These are phyloP conservation scores for Peribatodes rhomboidaria DNA, from an alignment of 2,888 invertebrate genomes.

Conservation along the genomic window DNA sequence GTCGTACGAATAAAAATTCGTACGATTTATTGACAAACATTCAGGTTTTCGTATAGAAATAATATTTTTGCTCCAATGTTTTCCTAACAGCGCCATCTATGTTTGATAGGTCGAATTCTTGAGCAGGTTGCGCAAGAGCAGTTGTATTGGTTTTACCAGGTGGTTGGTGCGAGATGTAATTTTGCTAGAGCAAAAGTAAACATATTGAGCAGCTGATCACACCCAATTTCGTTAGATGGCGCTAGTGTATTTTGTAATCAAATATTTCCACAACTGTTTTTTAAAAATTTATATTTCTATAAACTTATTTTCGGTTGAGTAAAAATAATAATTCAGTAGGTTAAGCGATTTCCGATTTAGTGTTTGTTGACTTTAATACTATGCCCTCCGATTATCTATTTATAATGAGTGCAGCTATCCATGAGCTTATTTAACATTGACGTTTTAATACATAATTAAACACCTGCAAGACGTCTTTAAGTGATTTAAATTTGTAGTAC, in stretches of 20 bases:
- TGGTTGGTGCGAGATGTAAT: background rate
- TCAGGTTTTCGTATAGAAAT: background rate
- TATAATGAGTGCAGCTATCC: too few species aligned
- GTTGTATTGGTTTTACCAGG: background rate
- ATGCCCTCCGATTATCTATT: too few species aligned
- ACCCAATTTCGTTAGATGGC: constrained; percentile 48
- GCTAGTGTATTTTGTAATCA: constrained; percentile 11
- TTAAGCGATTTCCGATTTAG: background rate
- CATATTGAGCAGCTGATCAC: constrained; percentile 14
- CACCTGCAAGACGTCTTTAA: too few species aligned
- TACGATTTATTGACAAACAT: background rate
- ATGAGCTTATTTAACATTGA: too few species aligned
- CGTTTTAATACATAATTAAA: too few species aligned
- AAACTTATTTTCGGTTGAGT: too few species aligned
- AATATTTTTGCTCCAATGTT: background rate
- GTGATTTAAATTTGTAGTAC: background rate
- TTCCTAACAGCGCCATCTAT: constrained; percentile 39
- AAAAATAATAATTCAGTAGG: too few species aligned
- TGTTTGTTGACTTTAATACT: background rate
- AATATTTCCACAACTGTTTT: background rate
- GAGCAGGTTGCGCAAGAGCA: constrained; percentile 35
- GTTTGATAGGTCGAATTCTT: constrained; percentile 13
- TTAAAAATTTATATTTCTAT: background rate
- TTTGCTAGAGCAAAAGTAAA: background rate
- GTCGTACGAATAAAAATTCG: too few species aligned